phyloP scores from a whole-genome alignment of 2,113 vertebrate genomes.

The Sylvicapra grimmia region DNA sequence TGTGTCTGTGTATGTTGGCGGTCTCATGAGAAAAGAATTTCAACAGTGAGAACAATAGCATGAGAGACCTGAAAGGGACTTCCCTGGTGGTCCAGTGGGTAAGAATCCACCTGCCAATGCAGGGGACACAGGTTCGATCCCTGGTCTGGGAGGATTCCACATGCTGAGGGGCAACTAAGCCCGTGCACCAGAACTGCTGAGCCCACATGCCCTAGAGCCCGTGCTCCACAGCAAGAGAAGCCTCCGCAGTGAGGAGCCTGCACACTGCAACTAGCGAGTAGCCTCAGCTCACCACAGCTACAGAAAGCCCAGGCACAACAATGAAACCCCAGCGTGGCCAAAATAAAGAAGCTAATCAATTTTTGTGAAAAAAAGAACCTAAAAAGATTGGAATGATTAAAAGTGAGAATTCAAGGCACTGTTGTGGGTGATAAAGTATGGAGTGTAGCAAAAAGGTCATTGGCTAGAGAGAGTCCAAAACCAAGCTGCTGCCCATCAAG shows the following conservation, averaged over 20 bases:
- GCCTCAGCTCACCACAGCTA: background rate
- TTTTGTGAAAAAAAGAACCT: background rate
- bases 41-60: background rate
- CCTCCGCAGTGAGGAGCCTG: background rate
- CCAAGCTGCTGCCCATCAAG: background rate
- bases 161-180: background rate
- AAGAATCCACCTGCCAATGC: background rate
- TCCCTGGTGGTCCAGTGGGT: background rate
- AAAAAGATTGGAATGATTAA: background rate
- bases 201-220: background rate
- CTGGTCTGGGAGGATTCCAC: background rate
- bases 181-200: background rate
- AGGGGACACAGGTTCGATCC: background rate
- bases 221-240: background rate
- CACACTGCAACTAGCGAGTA: rapidly evolving
- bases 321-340: background rate
- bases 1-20: background rate
- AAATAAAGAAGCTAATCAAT: background rate
- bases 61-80: background rate
- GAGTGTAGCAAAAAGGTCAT: background rate
- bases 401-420: background rate
- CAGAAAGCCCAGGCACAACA: background rate
- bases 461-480: background rate
- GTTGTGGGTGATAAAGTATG: background rate
- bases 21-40: background rate